A percentile compares a stretch with the other conserved stretches of the same genome.
Conservation (phyloP, 1,140 invertebrate species). For the Bicyclus anynana region DNA sequence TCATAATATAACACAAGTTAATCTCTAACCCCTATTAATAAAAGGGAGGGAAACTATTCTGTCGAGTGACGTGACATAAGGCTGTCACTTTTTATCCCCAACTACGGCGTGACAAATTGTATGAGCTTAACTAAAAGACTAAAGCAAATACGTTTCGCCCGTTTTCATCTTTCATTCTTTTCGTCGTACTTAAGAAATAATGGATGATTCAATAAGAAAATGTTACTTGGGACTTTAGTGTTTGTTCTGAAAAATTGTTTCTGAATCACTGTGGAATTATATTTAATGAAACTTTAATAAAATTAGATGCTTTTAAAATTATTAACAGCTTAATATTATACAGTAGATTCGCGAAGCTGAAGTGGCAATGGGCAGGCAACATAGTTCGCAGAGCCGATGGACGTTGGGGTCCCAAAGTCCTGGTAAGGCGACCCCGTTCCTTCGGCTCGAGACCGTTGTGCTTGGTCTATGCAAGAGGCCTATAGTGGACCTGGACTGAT, state of each 20-base stretch:
- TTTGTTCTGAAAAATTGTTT: slow-evolving; percentile 15
- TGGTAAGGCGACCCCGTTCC: no score
- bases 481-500: no score
- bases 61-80: background rate
- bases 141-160: background rate
- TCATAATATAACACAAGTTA: background rate
- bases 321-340: no score
- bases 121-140: background rate
- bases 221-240: slow-evolving; percentile 5
- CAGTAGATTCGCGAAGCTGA: no score
- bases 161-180: background rate
- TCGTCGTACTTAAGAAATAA: background rate
- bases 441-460: no score
- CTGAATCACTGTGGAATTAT: background rate
- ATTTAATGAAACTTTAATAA: background rate
- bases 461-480: no score
- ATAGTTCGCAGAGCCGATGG: no score
- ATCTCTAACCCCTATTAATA: background rate
- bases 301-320: no score
- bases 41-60: background rate
- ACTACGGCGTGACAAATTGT: background rate
- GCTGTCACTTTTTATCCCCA: background rate
- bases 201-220: background rate
- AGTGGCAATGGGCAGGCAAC: no score
- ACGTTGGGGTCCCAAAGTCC: no score